Evolutionary conservation across 2,113 vertebrate species (phyloP), one percentile per base, ranked within the genome.

Genomic region (Podiceps cristatus): DNA sequence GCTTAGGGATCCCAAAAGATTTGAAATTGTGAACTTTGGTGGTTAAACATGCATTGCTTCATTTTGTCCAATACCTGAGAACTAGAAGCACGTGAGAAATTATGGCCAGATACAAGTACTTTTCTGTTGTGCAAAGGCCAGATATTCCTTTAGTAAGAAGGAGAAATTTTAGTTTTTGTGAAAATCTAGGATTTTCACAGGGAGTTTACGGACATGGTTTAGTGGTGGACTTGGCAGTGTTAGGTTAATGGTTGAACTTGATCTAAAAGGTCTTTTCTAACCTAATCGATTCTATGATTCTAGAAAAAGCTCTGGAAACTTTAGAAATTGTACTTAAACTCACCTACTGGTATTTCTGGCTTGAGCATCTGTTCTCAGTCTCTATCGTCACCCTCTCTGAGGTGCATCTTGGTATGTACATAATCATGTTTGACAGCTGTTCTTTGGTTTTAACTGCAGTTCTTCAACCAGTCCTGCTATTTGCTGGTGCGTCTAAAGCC

Each of bases 401-500:
- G 29, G 14, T 63, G 24, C 5, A 17, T 60, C 47, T 88, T 45
- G 64, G 18, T 28, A 19, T 58, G 18, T 56, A 31, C 19, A 8
- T 31, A 25, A 22, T 13, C 14, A 23, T 24, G 35, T 58, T 24
- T 89, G 45, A 72, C 76, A 59, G 22, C 24, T 68, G 56, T 50
- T 71, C 59, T 72, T 45, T 88, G 87, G 19, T 84, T 80, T 90
- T 77, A 28, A 37, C 50, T 88, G n/a, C 86, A 99, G 98, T 66
- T 98, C 94, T 98, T 99, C 93, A 98, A 96, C 95, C 96, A 98
- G 79, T 98, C 98, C 8, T 99, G 99, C 96, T 96, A 95, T 89
- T 93, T 98, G 96, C 80, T 99, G 97, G 98, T 98, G 69, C 98
- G 98, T 52, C 96, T 99, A 22, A 96, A 99, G 94, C 99, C 99